Evolutionary conservation across 2,797 vertebrate genomes (phyloP).

Genomic region (Acrocephalus scirpaceus): DNA sequence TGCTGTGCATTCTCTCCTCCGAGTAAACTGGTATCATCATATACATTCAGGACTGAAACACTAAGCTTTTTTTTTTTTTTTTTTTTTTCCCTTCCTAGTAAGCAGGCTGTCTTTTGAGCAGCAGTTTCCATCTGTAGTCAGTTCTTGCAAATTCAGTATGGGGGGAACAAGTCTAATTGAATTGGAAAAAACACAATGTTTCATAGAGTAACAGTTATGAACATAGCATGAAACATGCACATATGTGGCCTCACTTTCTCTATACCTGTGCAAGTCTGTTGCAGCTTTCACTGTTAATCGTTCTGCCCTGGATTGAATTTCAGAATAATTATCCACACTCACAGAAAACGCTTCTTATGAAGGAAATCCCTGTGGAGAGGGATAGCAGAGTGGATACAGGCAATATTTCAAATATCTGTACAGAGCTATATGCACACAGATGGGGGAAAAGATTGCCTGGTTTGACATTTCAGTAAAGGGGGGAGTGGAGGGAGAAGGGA

Average conservation of each 20-base stretch:
- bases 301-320: not conserved
- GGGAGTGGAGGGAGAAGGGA: not conserved
- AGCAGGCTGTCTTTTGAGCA: not conserved
- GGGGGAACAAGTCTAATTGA: not conserved
- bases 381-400: not conserved
- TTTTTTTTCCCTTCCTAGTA: not conserved
- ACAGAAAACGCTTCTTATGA: not conserved
- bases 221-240: not conserved
- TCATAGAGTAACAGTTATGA: not conserved
- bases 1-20: not conserved
- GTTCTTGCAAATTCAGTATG: not conserved
- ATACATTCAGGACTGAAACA: not conserved
- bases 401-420: not conserved
- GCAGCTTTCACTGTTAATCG: not conserved
- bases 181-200: not conserved
- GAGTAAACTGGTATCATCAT: not conserved
- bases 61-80: not conserved
- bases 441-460: not conserved
- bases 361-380: not conserved
- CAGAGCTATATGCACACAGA: not conserved
- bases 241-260: not conserved
- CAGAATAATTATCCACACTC: not conserved
- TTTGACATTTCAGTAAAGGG: conserved; percentile 15
- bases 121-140: not conserved
- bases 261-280: not conserved